These are phyloP conservation scores for Dipus sagitta DNA, from an alignment of 2,797 vertebrate genomes.

Conservation along the genomic window DNA sequence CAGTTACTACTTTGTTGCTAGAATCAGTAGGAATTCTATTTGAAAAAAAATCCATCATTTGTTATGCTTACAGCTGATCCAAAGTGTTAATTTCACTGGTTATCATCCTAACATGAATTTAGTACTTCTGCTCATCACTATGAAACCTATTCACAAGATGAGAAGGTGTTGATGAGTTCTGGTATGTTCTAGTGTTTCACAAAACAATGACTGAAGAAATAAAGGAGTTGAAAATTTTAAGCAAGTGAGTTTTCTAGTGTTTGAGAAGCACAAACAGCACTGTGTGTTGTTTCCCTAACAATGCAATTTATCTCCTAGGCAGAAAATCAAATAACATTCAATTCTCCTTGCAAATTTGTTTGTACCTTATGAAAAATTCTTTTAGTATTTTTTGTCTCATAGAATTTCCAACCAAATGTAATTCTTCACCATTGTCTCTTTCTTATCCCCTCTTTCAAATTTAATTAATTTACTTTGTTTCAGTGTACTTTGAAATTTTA, in stretches of 20 bases:
- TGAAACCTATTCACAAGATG: not conserved
- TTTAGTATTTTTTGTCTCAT: not conserved
- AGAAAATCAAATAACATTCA: not conserved
- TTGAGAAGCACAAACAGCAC: not conserved
- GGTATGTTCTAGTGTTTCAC: not conserved
- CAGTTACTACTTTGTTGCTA: not conserved
- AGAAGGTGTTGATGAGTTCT: not conserved
- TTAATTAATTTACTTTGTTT: not conserved
- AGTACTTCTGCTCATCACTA: not conserved
- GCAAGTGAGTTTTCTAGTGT: not conserved
- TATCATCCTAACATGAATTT: not conserved
- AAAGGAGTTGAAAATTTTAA: not conserved
- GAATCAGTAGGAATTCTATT: conserved; percentile 26
- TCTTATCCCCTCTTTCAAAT: not conserved
- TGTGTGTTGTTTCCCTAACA: not conserved
- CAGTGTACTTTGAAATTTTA: not conserved
- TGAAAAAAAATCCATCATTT: conserved; percentile 19
- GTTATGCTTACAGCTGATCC: not conserved
- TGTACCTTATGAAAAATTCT: not conserved
- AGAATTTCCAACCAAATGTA: conserved; percentile 3
- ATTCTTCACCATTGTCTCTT: not conserved
- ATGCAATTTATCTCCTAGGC: not conserved
- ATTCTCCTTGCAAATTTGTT: not conserved
- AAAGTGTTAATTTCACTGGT: not conserved
- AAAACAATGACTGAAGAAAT: not conserved